Conservation (phyloP, 2,888 invertebrate genomes). For the Noctua pronuba region DNA sequence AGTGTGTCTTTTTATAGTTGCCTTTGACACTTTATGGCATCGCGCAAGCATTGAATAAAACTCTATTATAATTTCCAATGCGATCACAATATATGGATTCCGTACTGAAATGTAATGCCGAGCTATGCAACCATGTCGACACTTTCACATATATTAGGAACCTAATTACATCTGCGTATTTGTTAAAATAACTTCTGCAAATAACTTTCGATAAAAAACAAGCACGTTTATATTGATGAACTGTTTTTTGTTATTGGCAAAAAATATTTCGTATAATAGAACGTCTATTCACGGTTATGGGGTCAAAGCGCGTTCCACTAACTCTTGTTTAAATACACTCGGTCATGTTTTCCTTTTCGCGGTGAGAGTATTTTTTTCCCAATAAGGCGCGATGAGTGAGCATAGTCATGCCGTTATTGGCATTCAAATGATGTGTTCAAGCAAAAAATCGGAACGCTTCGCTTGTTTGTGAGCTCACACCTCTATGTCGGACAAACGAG, state of each 20-base stretch:
- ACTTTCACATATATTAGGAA: constrained; percentile 29
- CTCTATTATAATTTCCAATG: constrained; percentile 49
- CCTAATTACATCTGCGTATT: constrained; percentile 21
- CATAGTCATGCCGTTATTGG: constrained; percentile 82
- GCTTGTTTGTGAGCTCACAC: constrained; percentile 77
- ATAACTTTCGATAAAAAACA: constrained; percentile 60
- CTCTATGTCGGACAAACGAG: constrained; percentile 80
- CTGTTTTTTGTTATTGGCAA: constrained; percentile 70
- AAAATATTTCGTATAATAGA: constrained; percentile 70
- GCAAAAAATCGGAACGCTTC: constrained; percentile 83
- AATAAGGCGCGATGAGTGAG: constrained; percentile 80
- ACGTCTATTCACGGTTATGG: constrained; percentile 73
- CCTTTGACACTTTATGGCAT: constrained; percentile 58
- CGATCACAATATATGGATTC: constrained; percentile 38
- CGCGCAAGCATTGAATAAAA: constrained; percentile 53
- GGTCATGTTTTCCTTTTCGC: constrained; percentile 83
- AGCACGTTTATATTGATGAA: constrained; percentile 62
- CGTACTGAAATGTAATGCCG: constrained; percentile 15
- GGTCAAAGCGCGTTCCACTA: constrained; percentile 81
- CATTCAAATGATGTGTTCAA: constrained; percentile 82
- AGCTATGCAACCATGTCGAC: constrained; percentile 3
- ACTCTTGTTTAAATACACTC: constrained; percentile 74
- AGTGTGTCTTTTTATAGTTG: constrained; percentile 39
- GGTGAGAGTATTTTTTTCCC: constrained; percentile 83
- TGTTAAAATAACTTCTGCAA: constrained; percentile 39